phyloP scores from a whole-genome alignment of 53 echinoderm and acorn worm species.

The Luidia sarsii region DNA sequence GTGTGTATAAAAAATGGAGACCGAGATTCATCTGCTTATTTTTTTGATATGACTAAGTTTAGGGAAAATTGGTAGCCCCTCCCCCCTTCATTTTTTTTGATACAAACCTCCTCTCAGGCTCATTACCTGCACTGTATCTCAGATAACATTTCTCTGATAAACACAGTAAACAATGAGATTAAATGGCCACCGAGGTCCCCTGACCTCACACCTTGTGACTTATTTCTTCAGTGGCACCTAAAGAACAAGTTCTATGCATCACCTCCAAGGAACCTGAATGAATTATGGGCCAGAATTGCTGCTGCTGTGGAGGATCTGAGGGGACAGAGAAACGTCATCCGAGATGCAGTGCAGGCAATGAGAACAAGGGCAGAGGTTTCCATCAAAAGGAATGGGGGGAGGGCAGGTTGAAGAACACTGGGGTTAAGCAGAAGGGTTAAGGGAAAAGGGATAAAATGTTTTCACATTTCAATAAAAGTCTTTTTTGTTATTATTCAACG shows the following conservation, averaged over 20 bases:
- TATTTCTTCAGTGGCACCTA: background rate
- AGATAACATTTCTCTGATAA: conserved; percentile 7
- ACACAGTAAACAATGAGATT: conserved; percentile 35
- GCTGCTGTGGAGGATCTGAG: conserved; percentile 21
- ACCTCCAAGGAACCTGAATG: conserved; percentile 7
- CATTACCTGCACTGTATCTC: background rate
- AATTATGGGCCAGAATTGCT: conserved; percentile 27
- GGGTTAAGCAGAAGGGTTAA: too few species aligned
- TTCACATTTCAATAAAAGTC: too few species aligned
- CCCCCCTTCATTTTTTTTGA: conserved; percentile 9
- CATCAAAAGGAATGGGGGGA: conserved; percentile 10
- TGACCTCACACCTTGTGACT: background rate
- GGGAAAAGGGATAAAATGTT: too few species aligned
- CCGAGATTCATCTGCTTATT: too few species aligned
- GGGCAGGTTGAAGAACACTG: conserved; percentile 25
- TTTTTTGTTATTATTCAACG: too few species aligned
- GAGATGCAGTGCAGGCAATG: conserved; percentile 1
- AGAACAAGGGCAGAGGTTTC: background rate
- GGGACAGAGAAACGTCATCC: background rate
- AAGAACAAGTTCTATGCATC: conserved; percentile 19
- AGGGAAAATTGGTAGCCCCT: too few species aligned
- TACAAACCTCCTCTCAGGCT: background rate
- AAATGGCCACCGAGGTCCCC: conserved; percentile 60
- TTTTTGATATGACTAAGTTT: too few species aligned
- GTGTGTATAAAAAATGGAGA: too few species aligned